A percentile compares a stretch with the other conserved stretches of the same genome.
Evolutionary conservation across 2,797 vertebrate genomes (phyloP).

Genomic region (Channallabes apus): DNA sequence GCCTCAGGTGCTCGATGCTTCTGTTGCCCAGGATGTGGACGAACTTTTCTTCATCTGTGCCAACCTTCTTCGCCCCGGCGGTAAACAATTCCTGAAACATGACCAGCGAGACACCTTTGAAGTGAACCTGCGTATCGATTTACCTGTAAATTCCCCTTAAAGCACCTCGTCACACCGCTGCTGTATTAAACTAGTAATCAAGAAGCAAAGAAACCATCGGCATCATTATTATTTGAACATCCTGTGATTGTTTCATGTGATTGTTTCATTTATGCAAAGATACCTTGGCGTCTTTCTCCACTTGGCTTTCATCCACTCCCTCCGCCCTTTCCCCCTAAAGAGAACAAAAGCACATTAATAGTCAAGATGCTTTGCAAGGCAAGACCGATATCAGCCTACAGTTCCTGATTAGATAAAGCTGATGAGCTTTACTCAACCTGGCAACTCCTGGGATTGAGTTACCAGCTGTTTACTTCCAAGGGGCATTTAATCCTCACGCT

Average conservation of each 20-base stretch:
- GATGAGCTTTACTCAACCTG: conserved; percentile 40
- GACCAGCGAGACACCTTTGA: conserved; percentile 48
- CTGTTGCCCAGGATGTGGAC: conserved; percentile 90
- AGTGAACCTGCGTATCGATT: conserved; percentile 32
- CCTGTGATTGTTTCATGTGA: background rate
- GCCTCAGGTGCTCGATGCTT: conserved; percentile 82
- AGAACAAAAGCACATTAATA: conserved; percentile 30
- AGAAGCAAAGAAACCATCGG: background rate
- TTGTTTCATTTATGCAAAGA: background rate
- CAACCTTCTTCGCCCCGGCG: conserved; percentile 89
- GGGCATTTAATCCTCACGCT: conserved; percentile 45
- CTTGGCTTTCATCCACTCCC: conserved; percentile 52
- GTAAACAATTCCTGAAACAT: conserved; percentile 81
- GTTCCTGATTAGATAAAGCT: conserved; percentile 22
- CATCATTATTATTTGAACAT: background rate
- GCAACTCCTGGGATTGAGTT: conserved; percentile 49
- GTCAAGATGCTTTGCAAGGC: conserved; percentile 24
- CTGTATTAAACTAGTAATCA: background rate
- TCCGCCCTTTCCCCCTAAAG: conserved; percentile 44
- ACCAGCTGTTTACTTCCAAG: conserved; percentile 24
- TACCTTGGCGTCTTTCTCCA: conserved; percentile 94
- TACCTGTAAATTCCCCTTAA: conserved; percentile 35
- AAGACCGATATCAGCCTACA: conserved; percentile 24
- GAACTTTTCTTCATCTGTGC: conserved; percentile 93
- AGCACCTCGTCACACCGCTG: background rate